Conservation (phyloP, 2,113 vertebrate species). For the Tor tambroides region DNA sequence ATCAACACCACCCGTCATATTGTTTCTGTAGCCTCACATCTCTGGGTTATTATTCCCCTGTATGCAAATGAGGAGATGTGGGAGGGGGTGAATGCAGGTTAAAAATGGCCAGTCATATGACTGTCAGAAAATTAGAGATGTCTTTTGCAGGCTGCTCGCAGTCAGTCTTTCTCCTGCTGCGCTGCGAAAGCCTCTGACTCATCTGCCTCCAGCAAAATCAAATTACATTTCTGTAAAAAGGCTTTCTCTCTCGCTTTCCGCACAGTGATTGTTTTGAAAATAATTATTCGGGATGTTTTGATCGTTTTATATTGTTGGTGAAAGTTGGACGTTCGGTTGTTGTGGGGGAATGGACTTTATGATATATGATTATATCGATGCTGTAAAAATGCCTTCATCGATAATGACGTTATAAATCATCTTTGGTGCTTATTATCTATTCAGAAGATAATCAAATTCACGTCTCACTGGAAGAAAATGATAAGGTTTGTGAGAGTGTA, state of each 20-base stretch:
- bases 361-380: constrained; percentile 47
- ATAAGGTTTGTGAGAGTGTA: constrained; percentile 32
- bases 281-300: constrained; percentile 49
- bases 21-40: constrained; percentile 4
- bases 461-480: constrained; percentile 41
- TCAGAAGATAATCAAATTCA: constrained; percentile 61
- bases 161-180: constrained; percentile 18
- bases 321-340: constrained; percentile 43
- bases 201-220: constrained; percentile 32
- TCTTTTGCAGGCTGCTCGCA: constrained; percentile 25
- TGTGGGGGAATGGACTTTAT: constrained; percentile 24
- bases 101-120: constrained; percentile 8
- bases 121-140: constrained; percentile 23
- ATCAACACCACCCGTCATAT: constrained; percentile 18
- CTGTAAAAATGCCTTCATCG: constrained; percentile 53
- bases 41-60: constrained; percentile 18
- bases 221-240: constrained; percentile 38
- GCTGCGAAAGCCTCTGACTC: constrained; percentile 26
- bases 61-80: constrained; percentile 27
- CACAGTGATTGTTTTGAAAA: constrained; percentile 44
- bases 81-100: constrained; percentile 1
- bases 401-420: constrained; percentile 57
- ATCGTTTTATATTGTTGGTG: constrained; percentile 37
- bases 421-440: constrained; percentile 59
- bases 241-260: background rate